These are phyloP conservation scores for Anagyrus pseudococci DNA, from an alignment of 2,888 invertebrate genomes.

Conservation along the genomic window DNA sequence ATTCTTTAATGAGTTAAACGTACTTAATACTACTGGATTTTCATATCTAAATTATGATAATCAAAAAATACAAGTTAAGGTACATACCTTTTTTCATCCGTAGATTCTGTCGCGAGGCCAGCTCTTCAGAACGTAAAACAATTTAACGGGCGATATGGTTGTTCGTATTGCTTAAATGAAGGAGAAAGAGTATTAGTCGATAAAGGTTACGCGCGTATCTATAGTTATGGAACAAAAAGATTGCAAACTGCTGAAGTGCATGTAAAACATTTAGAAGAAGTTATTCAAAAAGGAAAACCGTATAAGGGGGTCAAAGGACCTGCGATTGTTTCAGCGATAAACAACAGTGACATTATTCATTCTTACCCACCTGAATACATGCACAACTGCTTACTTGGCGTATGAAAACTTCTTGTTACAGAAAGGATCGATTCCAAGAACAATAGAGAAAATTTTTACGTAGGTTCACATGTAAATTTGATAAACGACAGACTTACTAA, in stretches of 20 bases:
- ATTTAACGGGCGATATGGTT: neutral
- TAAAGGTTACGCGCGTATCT: neutral
- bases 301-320: conserved; percentile 13
- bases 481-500: conserved; percentile 18
- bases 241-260: neutral
- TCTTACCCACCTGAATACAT: conserved; percentile 17
- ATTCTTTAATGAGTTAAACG: neutral
- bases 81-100: neutral
- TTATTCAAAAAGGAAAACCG: neutral
- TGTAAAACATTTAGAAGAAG: neutral
- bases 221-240: neutral
- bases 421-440: conserved; percentile 4
- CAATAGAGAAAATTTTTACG: conserved; percentile 4
- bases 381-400: conserved; percentile 16
- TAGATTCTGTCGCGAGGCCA: neutral
- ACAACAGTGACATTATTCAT: conserved; percentile 4
- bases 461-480: conserved; percentile 9
- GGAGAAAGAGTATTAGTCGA: neutral
- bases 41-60: neutral
- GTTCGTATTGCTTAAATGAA: neutral
- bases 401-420: neutral
- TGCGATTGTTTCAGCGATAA: neutral
- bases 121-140: neutral
- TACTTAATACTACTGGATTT: neutral
- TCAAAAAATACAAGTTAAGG: neutral